phyloP scores from a whole-genome alignment of 2,797 vertebrate genomes.

The Ptychobarbus kaznakovi region DNA sequence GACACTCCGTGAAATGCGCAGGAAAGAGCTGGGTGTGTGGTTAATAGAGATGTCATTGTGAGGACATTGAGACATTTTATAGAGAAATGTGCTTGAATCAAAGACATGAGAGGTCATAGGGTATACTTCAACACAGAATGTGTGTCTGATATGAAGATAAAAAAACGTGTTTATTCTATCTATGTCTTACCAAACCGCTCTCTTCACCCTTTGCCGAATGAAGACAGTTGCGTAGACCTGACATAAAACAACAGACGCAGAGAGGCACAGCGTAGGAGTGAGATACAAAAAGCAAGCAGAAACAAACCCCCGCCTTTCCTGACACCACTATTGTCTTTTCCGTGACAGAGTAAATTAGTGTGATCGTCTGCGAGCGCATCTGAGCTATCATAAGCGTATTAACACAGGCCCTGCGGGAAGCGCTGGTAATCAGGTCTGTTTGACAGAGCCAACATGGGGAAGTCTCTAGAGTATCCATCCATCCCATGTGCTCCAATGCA shows the following conservation, averaged over 20 bases:
- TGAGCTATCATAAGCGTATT: slow-evolving; percentile 64
- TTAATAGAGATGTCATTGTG: slow-evolving; percentile 16
- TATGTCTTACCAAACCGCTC: background rate
- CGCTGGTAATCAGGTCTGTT: slow-evolving; percentile 55
- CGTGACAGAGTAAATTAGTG: slow-evolving; percentile 65
- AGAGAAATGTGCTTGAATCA: too few species aligned
- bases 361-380: slow-evolving; percentile 50
- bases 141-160: slow-evolving; percentile 29
- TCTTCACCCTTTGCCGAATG: background rate
- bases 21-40: background rate
- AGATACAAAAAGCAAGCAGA: slow-evolving; percentile 26
- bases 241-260: slow-evolving; percentile 21
- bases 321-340: slow-evolving; percentile 60
- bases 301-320: slow-evolving; percentile 35
- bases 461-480: slow-evolving; percentile 47
- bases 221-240: slow-evolving; percentile 2
- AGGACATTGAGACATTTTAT: background rate
- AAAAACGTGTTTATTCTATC: background rate
- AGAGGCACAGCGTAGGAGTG: slow-evolving; percentile 12
- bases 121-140: background rate
- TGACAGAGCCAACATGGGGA: slow-evolving; percentile 53
- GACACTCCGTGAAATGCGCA: background rate
- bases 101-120: slow-evolving; percentile 1
- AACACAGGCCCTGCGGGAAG: slow-evolving; percentile 43
- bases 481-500: slow-evolving; percentile 35